These are phyloP conservation scores for Pelvicachromis taeniatus DNA, from an alignment of 2,113 vertebrate species.

Conservation along the genomic window DNA sequence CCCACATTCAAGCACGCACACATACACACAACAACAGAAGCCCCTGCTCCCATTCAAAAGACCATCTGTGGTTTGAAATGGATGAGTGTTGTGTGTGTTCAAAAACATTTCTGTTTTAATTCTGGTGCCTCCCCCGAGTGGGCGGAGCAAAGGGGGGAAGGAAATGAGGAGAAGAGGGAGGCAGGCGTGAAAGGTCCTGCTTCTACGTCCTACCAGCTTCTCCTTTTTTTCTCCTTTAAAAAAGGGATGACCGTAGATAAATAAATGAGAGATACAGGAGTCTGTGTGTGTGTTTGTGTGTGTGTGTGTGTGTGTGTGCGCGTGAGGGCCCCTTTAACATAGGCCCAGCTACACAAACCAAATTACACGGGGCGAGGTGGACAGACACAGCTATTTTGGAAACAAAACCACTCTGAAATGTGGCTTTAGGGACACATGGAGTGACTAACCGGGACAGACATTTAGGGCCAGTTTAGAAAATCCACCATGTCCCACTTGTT, in stretches of 20 bases:
- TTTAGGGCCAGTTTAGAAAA: conserved; percentile 57
- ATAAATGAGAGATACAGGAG: conserved; percentile 55
- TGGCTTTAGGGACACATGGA: conserved; percentile 55
- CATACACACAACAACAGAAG: conserved; percentile 58
- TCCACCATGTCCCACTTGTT: conserved; percentile 56
- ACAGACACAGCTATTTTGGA: conserved; percentile 72
- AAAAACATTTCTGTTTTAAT: conserved; percentile 69
- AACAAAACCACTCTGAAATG: conserved; percentile 71
- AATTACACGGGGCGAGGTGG: conserved; percentile 71
- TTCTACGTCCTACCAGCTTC: conserved; percentile 60
- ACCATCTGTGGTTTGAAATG: conserved; percentile 82
- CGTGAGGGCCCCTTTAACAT: conserved; percentile 38
- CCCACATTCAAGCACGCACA: conserved; percentile 60
- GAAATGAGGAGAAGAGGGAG: conserved; percentile 15
- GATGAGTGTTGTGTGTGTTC: conserved; percentile 67
- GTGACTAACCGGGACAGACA: conserved; percentile 40
- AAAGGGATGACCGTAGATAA: conserved; percentile 65
- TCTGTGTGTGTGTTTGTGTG: background rate
- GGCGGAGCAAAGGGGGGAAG: conserved; percentile 53
- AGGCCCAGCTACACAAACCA: conserved; percentile 61
- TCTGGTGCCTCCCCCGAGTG: conserved; percentile 49
- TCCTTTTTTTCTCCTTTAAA: background rate
- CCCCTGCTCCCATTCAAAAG: conserved; percentile 72
- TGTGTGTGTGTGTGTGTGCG: conserved; percentile 5
- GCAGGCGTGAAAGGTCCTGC: conserved; percentile 40